phyloP scores from a whole-genome alignment of 92 coral and sea anemone genomes.

The Parazoanthus darwini region DNA sequence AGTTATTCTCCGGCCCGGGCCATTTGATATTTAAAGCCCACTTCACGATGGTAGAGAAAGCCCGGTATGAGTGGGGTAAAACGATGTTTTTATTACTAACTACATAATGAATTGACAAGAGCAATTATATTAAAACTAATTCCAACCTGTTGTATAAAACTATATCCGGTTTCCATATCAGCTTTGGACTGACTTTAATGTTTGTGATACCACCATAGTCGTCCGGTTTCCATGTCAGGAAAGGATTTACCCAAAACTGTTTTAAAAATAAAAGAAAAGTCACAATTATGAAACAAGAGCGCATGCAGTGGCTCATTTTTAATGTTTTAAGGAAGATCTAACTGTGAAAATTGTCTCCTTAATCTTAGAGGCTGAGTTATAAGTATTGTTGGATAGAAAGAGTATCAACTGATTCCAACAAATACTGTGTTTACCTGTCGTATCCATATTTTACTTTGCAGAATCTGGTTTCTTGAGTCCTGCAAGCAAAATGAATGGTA shows the following conservation, averaged over 20 bases:
- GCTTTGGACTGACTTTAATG: slow-evolving; percentile 46
- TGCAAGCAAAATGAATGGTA: neutral
- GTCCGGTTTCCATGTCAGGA: slow-evolving; percentile 48
- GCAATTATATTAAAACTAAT: neutral
- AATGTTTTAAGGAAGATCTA: too few species aligned
- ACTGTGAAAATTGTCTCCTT: too few species aligned
- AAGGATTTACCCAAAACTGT: slow-evolving; percentile 57
- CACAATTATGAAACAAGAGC: neutral
- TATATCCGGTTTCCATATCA: slow-evolving; percentile 58
- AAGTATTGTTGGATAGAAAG: neutral
- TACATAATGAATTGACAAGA: neutral
- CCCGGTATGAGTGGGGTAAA: too few species aligned
- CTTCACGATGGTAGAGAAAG: too few species aligned
- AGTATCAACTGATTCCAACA: neutral
- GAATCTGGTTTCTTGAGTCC: slow-evolving; percentile 51
- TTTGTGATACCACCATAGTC: slow-evolving; percentile 44
- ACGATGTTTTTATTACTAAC: too few species aligned
- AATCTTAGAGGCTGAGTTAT: neutral
- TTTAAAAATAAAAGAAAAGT: neutral
- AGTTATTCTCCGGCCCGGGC: too few species aligned
- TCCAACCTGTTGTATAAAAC: slow-evolving; percentile 58
- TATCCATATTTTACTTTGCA: slow-evolving; percentile 49
- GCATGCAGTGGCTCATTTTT: too few species aligned
- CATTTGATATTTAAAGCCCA: too few species aligned
- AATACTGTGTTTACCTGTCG: slow-evolving; percentile 40